Evolutionary conservation across 2,888 invertebrate species (phyloP), one percentile per base, ranked within the genome.

Genomic region (Dolomedes plantarius): DNA sequence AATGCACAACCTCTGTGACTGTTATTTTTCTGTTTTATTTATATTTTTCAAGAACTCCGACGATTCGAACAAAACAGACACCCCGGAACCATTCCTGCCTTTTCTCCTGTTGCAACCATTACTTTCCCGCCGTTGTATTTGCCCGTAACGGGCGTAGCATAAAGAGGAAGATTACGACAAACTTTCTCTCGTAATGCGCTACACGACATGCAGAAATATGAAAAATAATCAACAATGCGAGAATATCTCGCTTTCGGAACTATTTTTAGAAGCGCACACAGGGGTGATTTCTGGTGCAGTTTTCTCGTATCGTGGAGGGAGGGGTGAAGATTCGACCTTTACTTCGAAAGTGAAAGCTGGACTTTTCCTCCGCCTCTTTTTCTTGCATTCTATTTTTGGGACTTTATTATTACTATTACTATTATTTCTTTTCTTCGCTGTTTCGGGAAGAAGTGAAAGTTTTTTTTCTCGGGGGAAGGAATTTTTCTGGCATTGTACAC

Each of bases 111-210:
- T 23, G 56, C 3, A 5, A 56, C 19, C 56, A 56, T 56, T 56
- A 56, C 56, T 23, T 56, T 56, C 23, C 56, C 16, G 23, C 56
- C 23, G 23, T 56, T 56, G 56, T 56, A 56, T 56, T 56, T 56
- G 56, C 19, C 56, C 16, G 56, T 56, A 56, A 56, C 56, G 56
- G 56, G 56, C 2, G 23, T 23, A 41, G 41, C 28, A 13, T 64
- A 68, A 64, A 74, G 19, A 62, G 69, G 23, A 72, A 72, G 77
- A 85, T 85, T 85, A 85, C 65, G 83, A 65, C 77, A 56, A 85
- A 85, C 83, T 85, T 83, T 83, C 72, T 65, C 31, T 67, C 41
- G 77, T 85, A 85, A 85, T 85, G 72, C 64, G 77, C 28, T 69
- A 31, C 31, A 64, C 39, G 27, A 41, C 32, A 11, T 62, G 16